phyloP scores from a whole-genome alignment of 2,797 vertebrate species.

The Mus minutoides region DNA sequence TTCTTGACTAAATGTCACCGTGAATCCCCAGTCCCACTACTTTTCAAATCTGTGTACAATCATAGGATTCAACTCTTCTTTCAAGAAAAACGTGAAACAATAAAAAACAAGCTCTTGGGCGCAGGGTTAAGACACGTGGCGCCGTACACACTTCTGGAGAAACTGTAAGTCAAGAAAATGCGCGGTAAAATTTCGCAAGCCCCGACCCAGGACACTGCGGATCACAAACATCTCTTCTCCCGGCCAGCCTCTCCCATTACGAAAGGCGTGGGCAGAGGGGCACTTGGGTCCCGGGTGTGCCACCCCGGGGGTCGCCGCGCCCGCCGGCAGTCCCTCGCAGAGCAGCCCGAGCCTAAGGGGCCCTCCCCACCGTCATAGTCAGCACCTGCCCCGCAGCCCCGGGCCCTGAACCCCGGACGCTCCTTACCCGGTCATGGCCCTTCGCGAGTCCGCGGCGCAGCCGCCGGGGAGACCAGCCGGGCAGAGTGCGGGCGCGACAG shows the following conservation, averaged over 20 bases:
- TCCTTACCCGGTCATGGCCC: slow-evolving; percentile 68
- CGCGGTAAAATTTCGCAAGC: slow-evolving; percentile 46
- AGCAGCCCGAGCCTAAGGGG: not conserved
- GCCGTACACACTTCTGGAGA: not conserved
- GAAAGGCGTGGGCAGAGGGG: not conserved
- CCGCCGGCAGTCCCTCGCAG: not conserved
- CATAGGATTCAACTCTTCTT: not conserved
- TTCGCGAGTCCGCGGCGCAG: slow-evolving; percentile 47
- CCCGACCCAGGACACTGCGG: not conserved
- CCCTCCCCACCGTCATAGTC: not conserved
- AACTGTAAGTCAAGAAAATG: slow-evolving; percentile 1
- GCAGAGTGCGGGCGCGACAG: slow-evolving; percentile 1
- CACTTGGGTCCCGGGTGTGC: not conserved
- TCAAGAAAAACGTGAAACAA: slow-evolving; percentile 23
- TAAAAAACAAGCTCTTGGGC: not conserved
- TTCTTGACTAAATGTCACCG: slow-evolving; percentile 30
- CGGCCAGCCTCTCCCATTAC: not conserved
- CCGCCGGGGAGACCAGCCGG: not conserved
- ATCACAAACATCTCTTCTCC: not conserved
- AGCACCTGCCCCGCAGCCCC: not conserved
- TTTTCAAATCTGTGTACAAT: not conserved
- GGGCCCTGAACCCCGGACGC: not conserved
- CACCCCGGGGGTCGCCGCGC: not conserved
- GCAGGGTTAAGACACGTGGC: slow-evolving; percentile 29
- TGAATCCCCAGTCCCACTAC: not conserved